phyloP scores from a whole-genome alignment of 2,888 invertebrate genomes.

The Mythimna vitellina region DNA sequence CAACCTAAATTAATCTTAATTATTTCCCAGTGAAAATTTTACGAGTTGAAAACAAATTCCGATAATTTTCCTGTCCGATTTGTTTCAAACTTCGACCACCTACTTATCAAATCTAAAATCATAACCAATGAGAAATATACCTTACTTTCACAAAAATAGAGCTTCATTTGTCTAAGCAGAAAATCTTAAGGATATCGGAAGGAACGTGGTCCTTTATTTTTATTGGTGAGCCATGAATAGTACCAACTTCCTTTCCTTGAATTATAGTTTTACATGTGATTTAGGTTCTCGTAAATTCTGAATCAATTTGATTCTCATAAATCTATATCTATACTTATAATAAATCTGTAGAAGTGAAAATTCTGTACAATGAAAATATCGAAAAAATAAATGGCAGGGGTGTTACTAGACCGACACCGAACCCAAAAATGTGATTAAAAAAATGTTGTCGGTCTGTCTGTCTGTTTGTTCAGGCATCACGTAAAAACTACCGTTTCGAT shows the following conservation, averaged over 20 bases:
- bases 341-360: too few species aligned
- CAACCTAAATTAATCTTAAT: conserved; percentile 13
- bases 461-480: too few species aligned
- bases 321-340: too few species aligned
- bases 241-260: background rate
- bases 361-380: too few species aligned
- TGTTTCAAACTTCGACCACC: conserved; percentile 26
- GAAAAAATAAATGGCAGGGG: too few species aligned
- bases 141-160: rapidly evolving
- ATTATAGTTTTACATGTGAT: background rate
- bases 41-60: conserved; percentile 33
- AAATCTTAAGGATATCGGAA: background rate
- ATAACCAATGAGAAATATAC: background rate
- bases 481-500: too few species aligned
- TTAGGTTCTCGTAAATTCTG: conserved; percentile 12
- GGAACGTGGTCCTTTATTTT: background rate
- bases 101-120: conserved; percentile 20
- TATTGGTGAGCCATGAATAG: background rate
- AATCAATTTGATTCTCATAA: conserved; percentile 11
- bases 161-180: background rate
- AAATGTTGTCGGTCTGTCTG: too few species aligned
- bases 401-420: too few species aligned
- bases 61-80: conserved; percentile 29
- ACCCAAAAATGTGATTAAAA: too few species aligned
- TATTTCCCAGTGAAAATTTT: conserved; percentile 1